Evolutionary conservation across 2,888 invertebrate genomes (phyloP), one percentile per base, ranked within the genome.

Genomic region (Pyrocoelia pectoralis): DNA sequence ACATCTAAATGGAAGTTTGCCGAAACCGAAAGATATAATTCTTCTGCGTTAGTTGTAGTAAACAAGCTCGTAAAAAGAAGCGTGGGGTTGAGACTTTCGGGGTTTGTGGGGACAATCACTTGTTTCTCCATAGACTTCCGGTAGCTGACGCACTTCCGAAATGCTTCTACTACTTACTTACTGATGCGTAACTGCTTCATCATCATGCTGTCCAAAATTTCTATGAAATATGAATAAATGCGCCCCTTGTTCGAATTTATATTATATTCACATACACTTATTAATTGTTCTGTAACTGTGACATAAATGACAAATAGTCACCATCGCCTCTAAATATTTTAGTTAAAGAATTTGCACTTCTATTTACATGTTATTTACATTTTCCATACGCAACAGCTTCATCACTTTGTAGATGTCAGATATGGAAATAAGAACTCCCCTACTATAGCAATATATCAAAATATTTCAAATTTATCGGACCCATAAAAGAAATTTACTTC

Each of bases 1-100:
- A 18, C 15, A 46, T 10, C 46, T 18, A 46, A 46, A 46, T 46
- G 17, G 46, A 46, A 46, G 46, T 46, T 18, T 46, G 18, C 6
- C 46, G 15, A 46, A 17, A 46, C 6, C 46, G 15, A 46, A 17
- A 46, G 15, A 18, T 46, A 66, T 68, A 66, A 66, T 68, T 66
- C 61, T 69, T 53, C 55, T 66, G 67, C 65, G 66, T 68, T 68
- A 66, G 62, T 55, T 60, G 67, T 61, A 67, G 68, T 67, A 70
- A 70, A 70, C 70, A 70, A 68, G 68, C 61, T 68, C 70, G 67
- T 70, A 70, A 70, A 67, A 68, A 65, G 63, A 65, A 65, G 56
- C 59, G 61, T 24, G 54, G 18, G 48, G 53, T 33, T 41, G 14
- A 56, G 56, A 40, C 43, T 50, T 56, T 60, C 52, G 41, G 41